Percentiles rank a stretch among this genome's conserved stretches.
phyloP scores from a whole-genome alignment of 2,113 vertebrate species.

The Sminthopsis crassicaudata region DNA sequence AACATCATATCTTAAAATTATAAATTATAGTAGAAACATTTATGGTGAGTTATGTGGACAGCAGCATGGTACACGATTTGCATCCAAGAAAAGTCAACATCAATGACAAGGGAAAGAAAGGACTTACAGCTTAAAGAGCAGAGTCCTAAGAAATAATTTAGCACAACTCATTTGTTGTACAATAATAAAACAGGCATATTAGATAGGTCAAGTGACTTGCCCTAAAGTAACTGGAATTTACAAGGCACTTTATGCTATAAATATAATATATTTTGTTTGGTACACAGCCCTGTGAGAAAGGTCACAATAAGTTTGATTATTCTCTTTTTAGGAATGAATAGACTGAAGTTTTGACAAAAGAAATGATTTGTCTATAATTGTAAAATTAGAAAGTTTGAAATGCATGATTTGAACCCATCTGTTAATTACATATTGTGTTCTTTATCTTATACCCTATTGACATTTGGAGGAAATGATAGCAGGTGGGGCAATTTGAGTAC shows the following conservation, averaged over 20 bases:
- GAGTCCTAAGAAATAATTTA: not conserved
- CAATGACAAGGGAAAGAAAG: not conserved
- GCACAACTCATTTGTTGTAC: not conserved
- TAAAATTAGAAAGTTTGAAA: not conserved
- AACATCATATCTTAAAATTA: conserved; percentile 32
- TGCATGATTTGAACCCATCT: not conserved
- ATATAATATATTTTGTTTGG: not conserved
- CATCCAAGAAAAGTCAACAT: not conserved
- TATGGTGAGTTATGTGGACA: not conserved
- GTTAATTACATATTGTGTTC: not conserved
- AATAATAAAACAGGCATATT: not conserved
- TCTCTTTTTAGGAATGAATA: not conserved
- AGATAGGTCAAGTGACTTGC: not conserved
- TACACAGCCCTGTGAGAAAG: not conserved
- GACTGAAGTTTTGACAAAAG: not conserved
- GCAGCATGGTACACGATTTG: not conserved
- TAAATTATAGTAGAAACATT: not conserved
- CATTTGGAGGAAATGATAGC: not conserved
- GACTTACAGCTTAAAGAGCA: not conserved
- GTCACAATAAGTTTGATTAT: not conserved
- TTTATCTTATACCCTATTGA: not conserved
- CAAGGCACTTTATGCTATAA: not conserved
- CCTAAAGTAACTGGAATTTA: not conserved
- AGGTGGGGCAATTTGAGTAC: not conserved
- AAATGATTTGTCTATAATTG: not conserved